These are phyloP conservation scores for Leucoma salicis DNA, from an alignment of 2,888 invertebrate species.

Conservation along the genomic window DNA sequence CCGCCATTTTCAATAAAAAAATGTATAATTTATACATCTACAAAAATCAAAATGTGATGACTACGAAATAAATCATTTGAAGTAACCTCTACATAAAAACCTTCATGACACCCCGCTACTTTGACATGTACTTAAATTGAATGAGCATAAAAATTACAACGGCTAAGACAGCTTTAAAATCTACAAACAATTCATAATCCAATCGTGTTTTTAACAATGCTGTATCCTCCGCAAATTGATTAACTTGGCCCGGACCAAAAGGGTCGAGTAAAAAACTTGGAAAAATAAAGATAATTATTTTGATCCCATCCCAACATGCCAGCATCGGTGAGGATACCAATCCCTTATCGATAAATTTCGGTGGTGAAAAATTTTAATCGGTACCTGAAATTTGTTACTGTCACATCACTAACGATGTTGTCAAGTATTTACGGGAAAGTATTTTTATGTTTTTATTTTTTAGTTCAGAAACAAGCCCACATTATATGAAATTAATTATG, in stretches of 20 bases:
- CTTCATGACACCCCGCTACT: neutral
- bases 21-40: too few relatives aligned
- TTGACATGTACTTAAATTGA: slow-evolving; percentile 23
- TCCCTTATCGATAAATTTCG: slow-evolving; percentile 27
- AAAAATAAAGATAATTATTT: slow-evolving; percentile 74
- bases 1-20: too few relatives aligned
- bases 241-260: slow-evolving; percentile 57
- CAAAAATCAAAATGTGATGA: too few relatives aligned
- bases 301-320: slow-evolving; percentile 54
- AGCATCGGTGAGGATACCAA: slow-evolving; percentile 23
- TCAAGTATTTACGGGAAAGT: neutral
- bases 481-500: neutral
- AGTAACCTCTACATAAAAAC: slow-evolving; percentile 4
- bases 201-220: slow-evolving; percentile 41
- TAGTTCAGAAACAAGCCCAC: neutral
- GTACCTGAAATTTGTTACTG: slow-evolving; percentile 27
- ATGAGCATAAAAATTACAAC: slow-evolving; percentile 22
- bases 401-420: slow-evolving; percentile 26
- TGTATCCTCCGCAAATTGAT: slow-evolving; percentile 67
- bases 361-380: slow-evolving; percentile 24
- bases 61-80: too few relatives aligned
- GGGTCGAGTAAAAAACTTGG: slow-evolving; percentile 58
- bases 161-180: slow-evolving; percentile 27
- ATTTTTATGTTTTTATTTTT: neutral
- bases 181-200: slow-evolving; percentile 38